These are phyloP conservation scores for Erythrolamprus reginae DNA, from an alignment of 2,113 vertebrate genomes.

Conservation along the genomic window DNA sequence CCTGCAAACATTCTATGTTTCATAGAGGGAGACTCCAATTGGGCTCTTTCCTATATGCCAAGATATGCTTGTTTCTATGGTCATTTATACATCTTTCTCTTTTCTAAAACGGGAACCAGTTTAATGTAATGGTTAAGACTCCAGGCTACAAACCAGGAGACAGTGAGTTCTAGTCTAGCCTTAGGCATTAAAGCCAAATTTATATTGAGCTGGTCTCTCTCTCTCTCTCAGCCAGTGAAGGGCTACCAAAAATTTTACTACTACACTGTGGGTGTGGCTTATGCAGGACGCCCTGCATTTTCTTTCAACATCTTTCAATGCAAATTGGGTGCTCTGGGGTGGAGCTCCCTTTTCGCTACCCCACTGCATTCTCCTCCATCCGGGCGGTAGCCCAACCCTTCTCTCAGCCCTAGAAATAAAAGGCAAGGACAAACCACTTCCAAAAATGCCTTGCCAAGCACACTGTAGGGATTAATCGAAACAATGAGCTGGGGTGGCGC, in stretches of 20 bases:
- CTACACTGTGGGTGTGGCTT: too few relatives aligned
- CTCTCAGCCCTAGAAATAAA: neutral
- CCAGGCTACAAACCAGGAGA: neutral
- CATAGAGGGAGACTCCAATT: neutral
- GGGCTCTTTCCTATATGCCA: neutral
- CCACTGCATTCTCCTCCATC: too few relatives aligned
- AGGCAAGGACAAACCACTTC: neutral
- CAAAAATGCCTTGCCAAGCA: neutral
- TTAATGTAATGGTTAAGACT: neutral
- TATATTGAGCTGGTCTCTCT: neutral
- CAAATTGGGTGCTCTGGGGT: too few relatives aligned
- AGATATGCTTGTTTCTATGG: neutral
- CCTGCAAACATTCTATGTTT: neutral
- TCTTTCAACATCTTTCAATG: too few relatives aligned
- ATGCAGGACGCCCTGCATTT: too few relatives aligned
- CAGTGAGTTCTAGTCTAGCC: neutral
- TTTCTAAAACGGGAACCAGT: neutral
- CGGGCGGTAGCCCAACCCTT: too few relatives aligned
- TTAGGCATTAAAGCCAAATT: neutral
- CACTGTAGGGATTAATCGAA: neutral
- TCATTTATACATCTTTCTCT: neutral
- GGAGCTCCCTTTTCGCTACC: too few relatives aligned
- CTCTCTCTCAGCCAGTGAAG: too few relatives aligned
- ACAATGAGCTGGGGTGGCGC: too few relatives aligned
- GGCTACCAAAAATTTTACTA: too few relatives aligned